These are phyloP conservation scores for Anguilla japonica DNA, from an alignment of 2,113 vertebrate genomes.

Conservation along the genomic window DNA sequence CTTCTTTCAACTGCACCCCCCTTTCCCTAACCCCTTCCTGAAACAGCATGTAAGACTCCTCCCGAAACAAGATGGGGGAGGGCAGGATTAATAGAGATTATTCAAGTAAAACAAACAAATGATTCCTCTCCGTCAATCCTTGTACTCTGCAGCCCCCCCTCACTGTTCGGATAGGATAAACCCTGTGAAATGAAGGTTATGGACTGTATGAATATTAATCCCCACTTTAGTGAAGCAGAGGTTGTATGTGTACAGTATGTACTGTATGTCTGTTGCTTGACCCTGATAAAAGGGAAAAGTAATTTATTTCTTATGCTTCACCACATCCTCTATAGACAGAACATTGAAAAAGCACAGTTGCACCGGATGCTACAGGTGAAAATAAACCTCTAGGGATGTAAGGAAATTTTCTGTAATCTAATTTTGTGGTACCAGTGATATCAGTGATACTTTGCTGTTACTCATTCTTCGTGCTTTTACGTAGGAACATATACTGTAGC, in stretches of 20 bases:
- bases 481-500: too few species aligned
- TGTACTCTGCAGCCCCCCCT: not conserved
- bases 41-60: not conserved
- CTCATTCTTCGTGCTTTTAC: too few species aligned
- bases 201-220: not conserved
- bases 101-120: conserved; percentile 1
- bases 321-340: too few species aligned
- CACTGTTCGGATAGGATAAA: not conserved
- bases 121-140: not conserved
- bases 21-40: not conserved
- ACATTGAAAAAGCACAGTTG: too few species aligned
- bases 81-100: not conserved
- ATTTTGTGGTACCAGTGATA: too few species aligned
- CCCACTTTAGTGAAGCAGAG: not conserved
- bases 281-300: too few species aligned
- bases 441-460: too few species aligned
- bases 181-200: not conserved
- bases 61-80: not conserved
- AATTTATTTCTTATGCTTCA: too few species aligned
- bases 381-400: too few species aligned
- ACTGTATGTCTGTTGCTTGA: too few species aligned
- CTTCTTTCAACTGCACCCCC: not conserved
- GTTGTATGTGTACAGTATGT: not conserved
- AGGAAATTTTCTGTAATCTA: too few species aligned
- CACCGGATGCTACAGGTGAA: too few species aligned